Percentiles rank a stretch among this genome's conserved stretches.
These are phyloP conservation scores for Amphipyra berbera DNA, from an alignment of 2,888 invertebrate genomes.

Conservation along the genomic window DNA sequence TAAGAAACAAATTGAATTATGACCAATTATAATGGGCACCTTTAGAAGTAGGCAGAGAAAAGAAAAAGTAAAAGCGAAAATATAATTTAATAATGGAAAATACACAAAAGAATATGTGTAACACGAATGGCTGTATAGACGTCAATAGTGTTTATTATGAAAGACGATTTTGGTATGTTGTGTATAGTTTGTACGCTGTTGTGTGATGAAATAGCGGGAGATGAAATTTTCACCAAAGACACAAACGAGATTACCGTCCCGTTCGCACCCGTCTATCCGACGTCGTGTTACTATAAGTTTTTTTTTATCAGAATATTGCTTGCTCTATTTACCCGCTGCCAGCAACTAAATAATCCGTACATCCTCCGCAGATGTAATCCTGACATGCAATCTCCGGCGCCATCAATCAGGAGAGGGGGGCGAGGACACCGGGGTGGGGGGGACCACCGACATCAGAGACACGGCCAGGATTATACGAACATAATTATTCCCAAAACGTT, in stretches of 20 bases:
- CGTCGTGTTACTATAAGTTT: conserved; percentile 65
- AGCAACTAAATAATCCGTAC: conserved; percentile 86
- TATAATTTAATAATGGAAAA: conserved; percentile 18
- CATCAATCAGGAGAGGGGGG: conserved; percentile 79
- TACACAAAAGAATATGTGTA: conserved; percentile 13
- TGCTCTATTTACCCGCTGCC: conserved; percentile 77
- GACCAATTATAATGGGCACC: conserved; percentile 1
- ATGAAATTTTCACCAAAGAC: conserved; percentile 59
- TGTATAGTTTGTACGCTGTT: conserved; percentile 20
- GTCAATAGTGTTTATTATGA: conserved; percentile 11
- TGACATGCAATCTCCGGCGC: conserved; percentile 88
- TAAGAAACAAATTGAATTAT: conserved; percentile 30
- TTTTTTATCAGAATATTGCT: conserved; percentile 72
- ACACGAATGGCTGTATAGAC: conserved; percentile 4
- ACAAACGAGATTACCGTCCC: conserved; percentile 62
- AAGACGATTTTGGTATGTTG: not conserved
- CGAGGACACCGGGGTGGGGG: conserved; percentile 45
- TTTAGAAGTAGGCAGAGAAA: conserved; percentile 7
- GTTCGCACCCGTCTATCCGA: conserved; percentile 58
- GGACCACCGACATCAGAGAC: conserved; percentile 56
- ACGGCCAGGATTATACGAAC: conserved; percentile 65
- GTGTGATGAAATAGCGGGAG: conserved; percentile 30
- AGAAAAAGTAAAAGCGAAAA: conserved; percentile 16
- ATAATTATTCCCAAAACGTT: conserved; percentile 71
- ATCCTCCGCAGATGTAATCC: conserved; percentile 87